A percentile compares a stretch with the other conserved stretches of the same genome.
phyloP scores from a whole-genome alignment of 2,888 invertebrate genomes.

The Ornithoptera priamus region DNA sequence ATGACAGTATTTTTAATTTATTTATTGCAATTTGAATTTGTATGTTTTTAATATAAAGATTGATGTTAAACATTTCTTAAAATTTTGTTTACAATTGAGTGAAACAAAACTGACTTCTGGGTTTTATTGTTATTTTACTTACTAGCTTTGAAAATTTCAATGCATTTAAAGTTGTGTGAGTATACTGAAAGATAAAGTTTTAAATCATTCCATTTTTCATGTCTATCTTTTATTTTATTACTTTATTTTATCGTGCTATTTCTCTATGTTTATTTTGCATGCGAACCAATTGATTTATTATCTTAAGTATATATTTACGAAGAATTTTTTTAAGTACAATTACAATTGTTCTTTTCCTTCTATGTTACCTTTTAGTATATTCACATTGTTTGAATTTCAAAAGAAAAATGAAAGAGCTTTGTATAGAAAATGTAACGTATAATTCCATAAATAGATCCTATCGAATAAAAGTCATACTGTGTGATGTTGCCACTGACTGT shows the following conservation, averaged over 20 bases:
- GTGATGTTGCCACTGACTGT: constrained; percentile 57
- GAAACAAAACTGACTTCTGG: constrained; percentile 65
- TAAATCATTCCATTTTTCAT: constrained; percentile 76
- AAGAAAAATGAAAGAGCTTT: constrained; percentile 77
- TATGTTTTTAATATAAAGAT: constrained; percentile 51
- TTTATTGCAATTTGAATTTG: constrained; percentile 69
- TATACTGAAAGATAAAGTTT: constrained; percentile 73
- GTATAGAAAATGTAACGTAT: constrained; percentile 57
- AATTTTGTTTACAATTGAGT: constrained; percentile 73
- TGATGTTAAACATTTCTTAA: constrained; percentile 67
- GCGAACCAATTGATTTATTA: constrained; percentile 52
- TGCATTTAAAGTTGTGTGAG: constrained; percentile 68
- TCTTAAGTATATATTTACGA: constrained; percentile 47
- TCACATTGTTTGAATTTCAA: constrained; percentile 66
- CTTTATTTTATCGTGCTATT: constrained; percentile 61
- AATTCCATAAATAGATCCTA: constrained; percentile 72
- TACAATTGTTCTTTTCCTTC: constrained; percentile 42
- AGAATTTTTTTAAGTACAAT: constrained; percentile 55
- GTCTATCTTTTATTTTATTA: constrained; percentile 48
- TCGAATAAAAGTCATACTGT: constrained; percentile 74
- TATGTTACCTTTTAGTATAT: constrained; percentile 67
- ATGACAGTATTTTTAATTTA: constrained; percentile 74
- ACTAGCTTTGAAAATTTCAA: constrained; percentile 59
- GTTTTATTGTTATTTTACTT: constrained; percentile 48
- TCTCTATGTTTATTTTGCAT: constrained; percentile 70